Evolutionary conservation across 2,888 invertebrate genomes (phyloP), one percentile per base, ranked within the genome.

Genomic region (Polymixis flavicincta): DNA sequence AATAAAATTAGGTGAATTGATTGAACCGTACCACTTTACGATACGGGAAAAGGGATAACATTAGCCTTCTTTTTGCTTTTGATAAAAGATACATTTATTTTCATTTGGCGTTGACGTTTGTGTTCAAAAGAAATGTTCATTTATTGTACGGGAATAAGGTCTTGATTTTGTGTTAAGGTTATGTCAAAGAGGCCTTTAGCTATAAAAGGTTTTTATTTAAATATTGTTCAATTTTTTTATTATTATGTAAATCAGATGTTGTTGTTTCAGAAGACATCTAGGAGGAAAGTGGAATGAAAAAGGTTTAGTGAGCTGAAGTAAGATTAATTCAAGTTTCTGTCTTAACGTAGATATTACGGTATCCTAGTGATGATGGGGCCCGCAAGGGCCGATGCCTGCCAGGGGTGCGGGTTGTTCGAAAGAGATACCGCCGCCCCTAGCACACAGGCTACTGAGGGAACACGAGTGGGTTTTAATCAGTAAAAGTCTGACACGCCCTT

Each of bases 1-100:
- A 85, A 85, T 80, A 83, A 78, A 87, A 82, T 86, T 86, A 82
- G 60, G 63, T 55, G 84, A 71, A 81, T 84, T 82, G 88, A 87
- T 86, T 77, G 81, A 78, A 78, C 79, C 76, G 69, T 74, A 71
- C 75, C 73, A 65, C 75, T 76, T 74, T 64, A 67, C 68, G 74
- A 78, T 70, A 68, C 75, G 45, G 45, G 67, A 75, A 77, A 76
- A 85, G 57, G 69, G 78, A 76, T 75, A 75, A 74, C 72, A 72
- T 83, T 75, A 73, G 52, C 61, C 65, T 42, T 82, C 25, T 74
- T 76, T 77, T 77, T 71, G 28, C 74, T 72, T 63, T 73, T 78
- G 61, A 74, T 81, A 74, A 66, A 76, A 65, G 50, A 60, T 65
- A 76, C 66, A 81, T 84, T 84, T 83, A 83, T 83, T 83, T 84